Evolutionary conservation across 2,797 vertebrate species (phyloP).

Genomic region (Trematomus bernacchii): DNA sequence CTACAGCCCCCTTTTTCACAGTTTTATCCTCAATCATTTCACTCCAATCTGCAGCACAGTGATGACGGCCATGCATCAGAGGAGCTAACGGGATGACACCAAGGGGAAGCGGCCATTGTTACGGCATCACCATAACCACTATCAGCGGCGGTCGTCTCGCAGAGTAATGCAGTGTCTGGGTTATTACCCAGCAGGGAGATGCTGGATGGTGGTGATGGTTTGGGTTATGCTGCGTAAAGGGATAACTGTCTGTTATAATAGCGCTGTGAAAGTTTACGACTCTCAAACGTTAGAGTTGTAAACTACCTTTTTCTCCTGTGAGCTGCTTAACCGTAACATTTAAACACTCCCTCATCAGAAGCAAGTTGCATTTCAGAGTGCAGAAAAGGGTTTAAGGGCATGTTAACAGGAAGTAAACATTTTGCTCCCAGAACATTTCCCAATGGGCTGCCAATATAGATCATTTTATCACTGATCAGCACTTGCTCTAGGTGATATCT

Average conservation of each 20-base stretch:
- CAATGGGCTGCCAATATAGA: not conserved
- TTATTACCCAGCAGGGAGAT: conserved; percentile 54
- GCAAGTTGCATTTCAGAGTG: not conserved
- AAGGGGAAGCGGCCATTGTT: conserved; percentile 43
- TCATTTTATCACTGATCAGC: not conserved
- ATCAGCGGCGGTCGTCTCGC: conserved; percentile 35
- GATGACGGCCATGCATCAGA: conserved; percentile 52
- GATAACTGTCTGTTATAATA: conserved; percentile 29
- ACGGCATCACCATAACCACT: conserved; percentile 41
- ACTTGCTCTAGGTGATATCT: not conserved
- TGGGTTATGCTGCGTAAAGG: conserved; percentile 21
- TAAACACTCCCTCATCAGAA: not conserved
- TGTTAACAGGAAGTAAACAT: not conserved
- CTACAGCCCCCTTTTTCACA: conserved; percentile 33
- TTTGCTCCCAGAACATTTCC: not conserved
- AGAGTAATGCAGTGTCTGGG: conserved; percentile 40
- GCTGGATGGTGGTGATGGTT: conserved; percentile 2
- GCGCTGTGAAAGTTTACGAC: conserved; percentile 21
- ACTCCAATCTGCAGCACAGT: conserved; percentile 46
- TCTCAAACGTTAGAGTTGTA: conserved; percentile 1
- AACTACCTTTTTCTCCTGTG: conserved; percentile 1
- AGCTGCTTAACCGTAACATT: not conserved
- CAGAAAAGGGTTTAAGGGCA: no score
- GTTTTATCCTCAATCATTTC: conserved; percentile 62
- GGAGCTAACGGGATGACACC: conserved; percentile 44